Evolutionary conservation across 2,888 invertebrate genomes (phyloP).

Genomic region (Euzetes globulus): DNA sequence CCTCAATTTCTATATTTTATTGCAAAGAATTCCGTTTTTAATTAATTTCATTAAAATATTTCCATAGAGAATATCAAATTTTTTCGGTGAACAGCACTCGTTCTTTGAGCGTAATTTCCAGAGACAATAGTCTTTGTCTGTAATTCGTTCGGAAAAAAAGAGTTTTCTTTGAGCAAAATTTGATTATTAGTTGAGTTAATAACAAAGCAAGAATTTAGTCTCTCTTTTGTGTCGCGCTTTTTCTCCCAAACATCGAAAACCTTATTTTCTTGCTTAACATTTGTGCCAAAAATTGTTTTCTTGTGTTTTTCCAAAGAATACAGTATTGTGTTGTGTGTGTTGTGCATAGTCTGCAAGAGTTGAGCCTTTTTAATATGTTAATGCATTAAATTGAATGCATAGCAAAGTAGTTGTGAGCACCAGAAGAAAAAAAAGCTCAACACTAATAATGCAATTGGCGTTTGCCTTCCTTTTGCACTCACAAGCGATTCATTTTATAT

Average conservation of each 20-base stretch:
- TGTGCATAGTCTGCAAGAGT: neutral
- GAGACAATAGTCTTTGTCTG: no score
- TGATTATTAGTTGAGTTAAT: neutral
- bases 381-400: slow-evolving; percentile 19
- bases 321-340: neutral
- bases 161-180: neutral
- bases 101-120: no score
- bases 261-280: neutral
- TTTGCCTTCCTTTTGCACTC: neutral
- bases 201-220: neutral
- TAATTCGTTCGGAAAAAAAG: no score
- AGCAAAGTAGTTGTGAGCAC: neutral
- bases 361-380: slow-evolving; percentile 19
- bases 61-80: neutral
- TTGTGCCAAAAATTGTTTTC: neutral
- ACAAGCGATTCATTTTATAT: slow-evolving; percentile 26
- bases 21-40: no score
- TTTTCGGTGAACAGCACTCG: no score
- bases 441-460: slow-evolving; percentile 15
- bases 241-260: neutral
- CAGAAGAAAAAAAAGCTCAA: neutral
- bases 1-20: neutral
- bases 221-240: neutral
- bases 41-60: neutral
- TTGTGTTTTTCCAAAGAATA: neutral